These are phyloP conservation scores for Pterocles burchelli DNA, from an alignment of 2,113 vertebrate genomes.

Conservation along the genomic window DNA sequence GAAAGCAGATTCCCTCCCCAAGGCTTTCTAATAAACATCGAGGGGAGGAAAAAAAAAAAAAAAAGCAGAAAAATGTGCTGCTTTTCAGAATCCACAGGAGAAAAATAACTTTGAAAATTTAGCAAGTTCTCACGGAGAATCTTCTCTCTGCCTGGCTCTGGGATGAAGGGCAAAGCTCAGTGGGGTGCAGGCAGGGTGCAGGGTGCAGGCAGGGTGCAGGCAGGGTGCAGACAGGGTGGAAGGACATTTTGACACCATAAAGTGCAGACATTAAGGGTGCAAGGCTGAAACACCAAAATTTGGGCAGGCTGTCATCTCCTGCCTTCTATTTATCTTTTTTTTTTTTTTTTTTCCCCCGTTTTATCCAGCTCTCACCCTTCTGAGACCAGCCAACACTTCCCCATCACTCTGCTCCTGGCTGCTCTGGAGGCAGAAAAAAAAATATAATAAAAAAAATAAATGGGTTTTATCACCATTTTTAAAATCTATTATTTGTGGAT, in stretches of 20 bases:
- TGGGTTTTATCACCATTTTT: not conserved
- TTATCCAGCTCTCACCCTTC: not conserved
- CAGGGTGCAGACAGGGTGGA: not conserved
- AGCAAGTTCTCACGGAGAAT: accelerated
- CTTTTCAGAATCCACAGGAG: accelerated
- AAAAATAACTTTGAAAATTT: not conserved
- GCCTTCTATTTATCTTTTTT: accelerated
- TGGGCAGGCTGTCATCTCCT: not conserved
- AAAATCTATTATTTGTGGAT: accelerated
- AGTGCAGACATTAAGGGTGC: accelerated
- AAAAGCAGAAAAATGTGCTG: accelerated
- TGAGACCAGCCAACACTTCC: not conserved
- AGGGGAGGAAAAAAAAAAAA: accelerated
- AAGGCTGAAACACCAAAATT: accelerated
- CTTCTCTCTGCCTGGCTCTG: accelerated
- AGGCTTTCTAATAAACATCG: accelerated
- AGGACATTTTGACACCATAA: too few relatives aligned
- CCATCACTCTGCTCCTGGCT: accelerated
- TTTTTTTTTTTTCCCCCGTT: accelerated
- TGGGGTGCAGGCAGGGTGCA: not conserved
- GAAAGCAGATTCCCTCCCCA: not conserved
- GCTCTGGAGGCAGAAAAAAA: too few relatives aligned
- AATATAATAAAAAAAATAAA: too few relatives aligned
- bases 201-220: not conserved
- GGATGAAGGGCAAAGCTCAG: accelerated